Evolutionary conservation across 1,140 invertebrate species (phyloP).

Genomic region (Sipha flava): DNA sequence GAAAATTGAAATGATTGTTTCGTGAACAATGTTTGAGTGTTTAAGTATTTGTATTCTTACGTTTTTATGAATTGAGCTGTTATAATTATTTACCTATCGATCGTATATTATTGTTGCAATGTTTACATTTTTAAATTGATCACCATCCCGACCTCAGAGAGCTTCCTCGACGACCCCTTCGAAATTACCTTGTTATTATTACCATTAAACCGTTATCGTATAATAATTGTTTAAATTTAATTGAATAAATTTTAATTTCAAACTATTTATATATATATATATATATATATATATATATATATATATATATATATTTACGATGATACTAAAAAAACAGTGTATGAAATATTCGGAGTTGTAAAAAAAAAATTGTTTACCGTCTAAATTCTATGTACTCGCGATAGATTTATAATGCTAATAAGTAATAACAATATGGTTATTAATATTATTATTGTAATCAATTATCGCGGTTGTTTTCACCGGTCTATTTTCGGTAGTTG

Average conservation of each 20-base stretch:
- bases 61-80: neutral
- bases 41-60: neutral
- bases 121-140: neutral
- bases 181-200: neutral
- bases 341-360: neutral
- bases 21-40: neutral
- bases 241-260: neutral
- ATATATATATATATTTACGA: no score
- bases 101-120: neutral
- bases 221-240: neutral
- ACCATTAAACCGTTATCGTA: neutral
- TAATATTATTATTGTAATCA: neutral
- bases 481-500: neutral
- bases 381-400: neutral
- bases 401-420: neutral
- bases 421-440: no score
- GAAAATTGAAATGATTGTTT: neutral
- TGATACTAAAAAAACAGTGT: no score
- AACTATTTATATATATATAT: no score
- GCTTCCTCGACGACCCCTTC: neutral
- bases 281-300: no score
- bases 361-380: slow-evolving; percentile 7
- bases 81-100: neutral
- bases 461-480: neutral
- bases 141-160: neutral